Conservation (phyloP, 2,888 invertebrate species). For the Coelopa pilipes region DNA sequence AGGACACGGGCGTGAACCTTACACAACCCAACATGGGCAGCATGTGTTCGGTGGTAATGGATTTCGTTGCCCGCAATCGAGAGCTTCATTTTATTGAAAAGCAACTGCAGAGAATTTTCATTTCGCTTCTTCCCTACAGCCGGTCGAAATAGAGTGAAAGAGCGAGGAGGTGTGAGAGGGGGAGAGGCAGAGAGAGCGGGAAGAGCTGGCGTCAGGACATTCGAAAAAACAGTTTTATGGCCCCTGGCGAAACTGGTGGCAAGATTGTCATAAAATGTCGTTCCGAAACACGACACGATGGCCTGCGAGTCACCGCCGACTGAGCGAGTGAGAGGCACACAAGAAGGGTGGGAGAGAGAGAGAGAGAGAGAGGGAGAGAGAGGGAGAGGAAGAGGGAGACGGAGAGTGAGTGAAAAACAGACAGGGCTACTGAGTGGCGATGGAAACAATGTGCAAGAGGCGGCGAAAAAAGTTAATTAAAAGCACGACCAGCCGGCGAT, state of each 20-base stretch:
- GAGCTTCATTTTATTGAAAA: no score
- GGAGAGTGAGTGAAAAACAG: not conserved
- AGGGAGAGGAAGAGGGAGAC: not conserved
- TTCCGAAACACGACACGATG: conserved; percentile 38
- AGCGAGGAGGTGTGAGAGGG: no score
- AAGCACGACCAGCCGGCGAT: conserved; percentile 56
- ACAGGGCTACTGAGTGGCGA: conserved; percentile 32
- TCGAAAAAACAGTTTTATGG: conserved; percentile 18
- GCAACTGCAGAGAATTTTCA: not conserved
- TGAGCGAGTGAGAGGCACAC: not conserved
- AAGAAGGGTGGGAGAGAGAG: not conserved
- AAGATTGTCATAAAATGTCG: conserved; percentile 24
- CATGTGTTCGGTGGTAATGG: no score
- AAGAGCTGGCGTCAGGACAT: no score
- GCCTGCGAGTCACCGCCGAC: not conserved
- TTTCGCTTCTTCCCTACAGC: no score
- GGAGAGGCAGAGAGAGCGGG: no score
- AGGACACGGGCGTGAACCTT: no score
- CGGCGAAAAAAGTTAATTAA: conserved; percentile 57
- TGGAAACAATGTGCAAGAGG: conserved; percentile 31
- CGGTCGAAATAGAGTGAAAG: no score
- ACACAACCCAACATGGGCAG: no score
- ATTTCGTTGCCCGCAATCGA: no score
- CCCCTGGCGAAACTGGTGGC: not conserved
- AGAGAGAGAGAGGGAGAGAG: not conserved